A percentile compares a stretch with the other conserved stretches of the same genome.
Evolutionary conservation across 2,113 vertebrate species (phyloP).

Genomic region (Podiceps cristatus): DNA sequence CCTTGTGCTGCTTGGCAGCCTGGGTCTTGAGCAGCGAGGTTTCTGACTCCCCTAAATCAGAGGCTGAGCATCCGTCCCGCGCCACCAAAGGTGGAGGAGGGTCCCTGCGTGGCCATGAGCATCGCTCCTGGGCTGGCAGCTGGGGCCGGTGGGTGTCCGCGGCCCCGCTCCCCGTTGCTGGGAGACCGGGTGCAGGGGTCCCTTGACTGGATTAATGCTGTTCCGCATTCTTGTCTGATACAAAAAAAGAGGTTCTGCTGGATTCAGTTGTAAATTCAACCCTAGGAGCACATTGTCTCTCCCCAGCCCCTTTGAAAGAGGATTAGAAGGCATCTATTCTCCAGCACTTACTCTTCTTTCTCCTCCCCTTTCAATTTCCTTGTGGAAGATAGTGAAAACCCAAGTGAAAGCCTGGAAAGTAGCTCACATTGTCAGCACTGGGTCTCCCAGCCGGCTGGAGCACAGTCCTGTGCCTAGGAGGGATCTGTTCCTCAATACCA

Average conservation of each 20-base stretch:
- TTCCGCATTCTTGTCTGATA: slow-evolving; percentile 78
- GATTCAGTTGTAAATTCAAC: slow-evolving; percentile 72
- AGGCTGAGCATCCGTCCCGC: accelerated
- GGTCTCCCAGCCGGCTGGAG: neutral
- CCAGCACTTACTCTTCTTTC: slow-evolving; percentile 18
- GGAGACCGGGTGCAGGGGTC: slow-evolving; percentile 58
- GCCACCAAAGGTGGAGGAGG: neutral
- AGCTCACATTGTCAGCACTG: accelerated
- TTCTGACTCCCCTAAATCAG: accelerated
- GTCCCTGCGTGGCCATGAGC: accelerated
- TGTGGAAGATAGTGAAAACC: neutral
- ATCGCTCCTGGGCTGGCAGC: neutral
- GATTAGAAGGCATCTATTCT: slow-evolving; percentile 72
- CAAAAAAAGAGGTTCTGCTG: slow-evolving; percentile 43
- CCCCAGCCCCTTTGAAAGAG: slow-evolving; percentile 69
- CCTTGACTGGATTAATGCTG: slow-evolving; percentile 70
- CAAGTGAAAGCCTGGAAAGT: neutral
- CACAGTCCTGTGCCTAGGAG: neutral
- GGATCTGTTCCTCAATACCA: neutral
- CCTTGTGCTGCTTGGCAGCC: neutral
- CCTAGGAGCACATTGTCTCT: slow-evolving; percentile 73
- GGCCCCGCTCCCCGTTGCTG: slow-evolving; percentile 67
- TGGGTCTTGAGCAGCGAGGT: accelerated
- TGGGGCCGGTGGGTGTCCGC: neutral
- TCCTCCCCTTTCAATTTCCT: slow-evolving; percentile 49